These are phyloP conservation scores for Propithecus coquereli DNA, from an alignment of 2,113 vertebrate species.

Conservation along the genomic window DNA sequence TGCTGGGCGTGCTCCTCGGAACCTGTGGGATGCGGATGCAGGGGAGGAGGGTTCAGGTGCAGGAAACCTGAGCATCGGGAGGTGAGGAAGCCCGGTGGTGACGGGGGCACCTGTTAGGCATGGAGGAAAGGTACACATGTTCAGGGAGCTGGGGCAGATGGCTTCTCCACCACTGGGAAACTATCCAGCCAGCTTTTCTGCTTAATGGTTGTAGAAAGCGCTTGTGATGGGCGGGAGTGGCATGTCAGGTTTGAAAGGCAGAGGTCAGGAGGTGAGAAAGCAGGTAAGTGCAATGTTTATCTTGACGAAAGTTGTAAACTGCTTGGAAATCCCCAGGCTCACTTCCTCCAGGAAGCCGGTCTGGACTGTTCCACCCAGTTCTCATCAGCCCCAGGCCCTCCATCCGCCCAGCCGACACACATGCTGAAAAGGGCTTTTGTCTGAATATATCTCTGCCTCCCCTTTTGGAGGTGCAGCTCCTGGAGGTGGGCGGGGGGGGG, in stretches of 20 bases:
- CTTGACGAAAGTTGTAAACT: background rate
- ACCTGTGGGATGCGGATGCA: background rate
- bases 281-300: background rate
- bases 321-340: conserved; percentile 48
- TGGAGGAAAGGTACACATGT: fast-evolving
- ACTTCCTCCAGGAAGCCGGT: conserved; percentile 51
- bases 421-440: background rate
- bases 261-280: conserved; percentile 41
- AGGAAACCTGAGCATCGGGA: background rate
- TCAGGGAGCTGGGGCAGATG: background rate
- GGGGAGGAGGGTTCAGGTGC: background rate
- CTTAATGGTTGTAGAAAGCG: background rate
- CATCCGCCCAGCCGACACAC: background rate
- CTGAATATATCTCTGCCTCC: background rate
- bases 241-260: background rate
- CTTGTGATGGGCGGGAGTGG: background rate
- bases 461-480: background rate
- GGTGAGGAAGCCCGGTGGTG: background rate
- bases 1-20: background rate
- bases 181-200: background rate
- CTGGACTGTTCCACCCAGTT: background rate
- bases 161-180: background rate
- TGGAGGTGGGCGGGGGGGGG: too few relatives aligned
- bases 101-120: fast-evolving
- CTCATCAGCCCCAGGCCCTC: background rate